phyloP scores from a whole-genome alignment of 2,797 vertebrate species.

The Labroides dimidiatus region DNA sequence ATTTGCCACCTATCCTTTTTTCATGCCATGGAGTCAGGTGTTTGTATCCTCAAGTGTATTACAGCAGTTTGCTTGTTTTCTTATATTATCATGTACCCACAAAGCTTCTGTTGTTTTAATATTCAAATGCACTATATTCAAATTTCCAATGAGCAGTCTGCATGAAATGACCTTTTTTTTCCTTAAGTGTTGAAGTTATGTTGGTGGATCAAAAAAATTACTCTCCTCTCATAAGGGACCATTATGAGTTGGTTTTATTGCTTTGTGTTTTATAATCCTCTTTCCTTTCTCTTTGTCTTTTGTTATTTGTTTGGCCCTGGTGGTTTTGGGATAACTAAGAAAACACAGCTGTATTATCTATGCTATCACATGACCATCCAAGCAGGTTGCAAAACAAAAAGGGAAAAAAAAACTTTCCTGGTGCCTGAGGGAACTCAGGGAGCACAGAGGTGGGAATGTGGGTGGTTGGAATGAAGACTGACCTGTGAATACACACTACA shows the following conservation, averaged over 20 bases:
- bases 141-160: slow-evolving; percentile 65
- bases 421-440: slow-evolving; percentile 48
- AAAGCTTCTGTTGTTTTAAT: slow-evolving; percentile 67
- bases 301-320: slow-evolving; percentile 36
- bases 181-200: slow-evolving; percentile 61
- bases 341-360: slow-evolving; percentile 55
- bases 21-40: slow-evolving; percentile 38
- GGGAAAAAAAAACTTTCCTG: slow-evolving; percentile 25
- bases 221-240: slow-evolving; percentile 70
- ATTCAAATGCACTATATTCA: slow-evolving; percentile 68
- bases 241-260: slow-evolving; percentile 57
- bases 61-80: slow-evolving; percentile 38
- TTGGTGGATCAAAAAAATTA: slow-evolving; percentile 32
- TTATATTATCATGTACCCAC: slow-evolving; percentile 56
- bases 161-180: slow-evolving; percentile 64
- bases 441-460: slow-evolving; percentile 36
- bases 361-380: slow-evolving; percentile 38
- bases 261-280: slow-evolving; percentile 43
- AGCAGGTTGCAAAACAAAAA: slow-evolving; percentile 29
- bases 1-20: slow-evolving; percentile 23
- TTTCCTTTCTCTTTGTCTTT: slow-evolving; percentile 40
- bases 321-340: slow-evolving; percentile 44
- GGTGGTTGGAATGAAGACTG: slow-evolving; percentile 48
- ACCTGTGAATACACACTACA: slow-evolving; percentile 75
- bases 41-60: slow-evolving; percentile 37